A percentile compares a stretch with the other conserved stretches of the same genome.
Conservation (phyloP, 2,113 vertebrate genomes). For the Dinomys branickii region DNA sequence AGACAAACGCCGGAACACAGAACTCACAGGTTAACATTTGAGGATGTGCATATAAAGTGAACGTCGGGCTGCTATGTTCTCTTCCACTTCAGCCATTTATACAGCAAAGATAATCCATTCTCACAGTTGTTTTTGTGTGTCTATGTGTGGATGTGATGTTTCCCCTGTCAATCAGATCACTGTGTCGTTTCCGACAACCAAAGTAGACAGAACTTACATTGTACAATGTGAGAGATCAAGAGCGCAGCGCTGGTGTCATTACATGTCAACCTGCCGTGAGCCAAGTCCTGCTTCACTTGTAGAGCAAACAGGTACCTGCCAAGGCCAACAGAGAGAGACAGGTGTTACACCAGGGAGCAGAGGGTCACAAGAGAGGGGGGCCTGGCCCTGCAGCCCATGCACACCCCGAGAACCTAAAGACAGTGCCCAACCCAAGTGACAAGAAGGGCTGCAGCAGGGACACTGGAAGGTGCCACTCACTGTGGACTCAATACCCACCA, state of each 20-base stretch:
- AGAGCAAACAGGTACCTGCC: slow-evolving; percentile 98
- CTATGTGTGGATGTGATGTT: neutral
- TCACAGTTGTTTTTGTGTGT: too few species aligned
- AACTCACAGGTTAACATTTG: neutral
- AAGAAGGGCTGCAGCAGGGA: neutral
- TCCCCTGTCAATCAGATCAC: fast-evolving
- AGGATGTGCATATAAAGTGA: neutral
- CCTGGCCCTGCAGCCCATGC: neutral
- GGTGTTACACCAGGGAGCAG: fast-evolving
- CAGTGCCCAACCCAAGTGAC: neutral
- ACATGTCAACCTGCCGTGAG: slow-evolving; percentile 92
- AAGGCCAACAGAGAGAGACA: slow-evolving; percentile 46
- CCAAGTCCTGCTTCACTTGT: slow-evolving; percentile 97
- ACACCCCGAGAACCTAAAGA: too few species aligned
- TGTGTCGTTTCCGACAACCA: neutral
- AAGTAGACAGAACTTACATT: slow-evolving; percentile 90
- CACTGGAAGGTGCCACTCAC: neutral
- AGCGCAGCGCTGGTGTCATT: slow-evolving; percentile 96
- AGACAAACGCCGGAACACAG: neutral
- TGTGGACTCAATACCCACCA: fast-evolving
- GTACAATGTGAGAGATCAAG: slow-evolving; percentile 96
- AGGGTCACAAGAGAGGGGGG: neutral
- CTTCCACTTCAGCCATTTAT: neutral
- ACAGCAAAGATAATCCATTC: neutral
- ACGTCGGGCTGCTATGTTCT: neutral